A percentile compares a stretch with the other conserved stretches of the same genome.
phyloP scores from a whole-genome alignment of 2,888 invertebrate species.

The Phrixothrix hirtus region DNA sequence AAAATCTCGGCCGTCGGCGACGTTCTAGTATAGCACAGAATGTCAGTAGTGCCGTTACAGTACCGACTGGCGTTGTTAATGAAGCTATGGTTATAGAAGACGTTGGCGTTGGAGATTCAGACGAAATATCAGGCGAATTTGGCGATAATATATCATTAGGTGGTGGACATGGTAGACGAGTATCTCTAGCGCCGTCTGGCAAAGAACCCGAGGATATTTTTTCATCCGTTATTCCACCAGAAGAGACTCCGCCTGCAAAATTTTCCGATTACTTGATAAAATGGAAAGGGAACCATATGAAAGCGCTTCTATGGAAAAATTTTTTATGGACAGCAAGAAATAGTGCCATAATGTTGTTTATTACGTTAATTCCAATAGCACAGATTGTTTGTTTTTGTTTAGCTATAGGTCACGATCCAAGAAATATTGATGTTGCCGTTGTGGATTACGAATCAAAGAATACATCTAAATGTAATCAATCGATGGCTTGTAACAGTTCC shows the following conservation, averaged over 20 bases:
- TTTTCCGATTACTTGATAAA: slow-evolving; percentile 57
- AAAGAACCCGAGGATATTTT: neutral
- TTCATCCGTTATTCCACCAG: slow-evolving; percentile 69
- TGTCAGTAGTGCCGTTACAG: slow-evolving; percentile 69
- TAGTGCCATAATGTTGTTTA: slow-evolving; percentile 79
- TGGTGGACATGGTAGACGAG: slow-evolving; percentile 62
- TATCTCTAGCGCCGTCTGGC: slow-evolving; percentile 11
- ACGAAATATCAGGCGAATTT: slow-evolving; percentile 84
- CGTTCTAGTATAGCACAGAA: slow-evolving; percentile 80
- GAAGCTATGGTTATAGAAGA: slow-evolving; percentile 69
- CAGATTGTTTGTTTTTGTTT: slow-evolving; percentile 88
- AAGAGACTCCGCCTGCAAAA: slow-evolving; percentile 58
- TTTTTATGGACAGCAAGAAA: slow-evolving; percentile 85
- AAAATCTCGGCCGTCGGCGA: slow-evolving; percentile 79
- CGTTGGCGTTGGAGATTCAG: slow-evolving; percentile 69
- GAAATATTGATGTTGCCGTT: slow-evolving; percentile 74
- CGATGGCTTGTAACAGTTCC: slow-evolving; percentile 64
- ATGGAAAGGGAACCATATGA: slow-evolving; percentile 57
- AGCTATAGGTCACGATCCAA: slow-evolving; percentile 86
- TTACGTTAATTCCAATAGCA: slow-evolving; percentile 81
- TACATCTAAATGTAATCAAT: slow-evolving; percentile 44
- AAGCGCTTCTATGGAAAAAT: slow-evolving; percentile 86
- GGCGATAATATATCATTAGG: slow-evolving; percentile 83
- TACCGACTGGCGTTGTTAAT: slow-evolving; percentile 67
- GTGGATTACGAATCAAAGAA: slow-evolving; percentile 74